Evolutionary conservation across 1,140 invertebrate genomes (phyloP).

Genomic region (Spodoptera litura): DNA sequence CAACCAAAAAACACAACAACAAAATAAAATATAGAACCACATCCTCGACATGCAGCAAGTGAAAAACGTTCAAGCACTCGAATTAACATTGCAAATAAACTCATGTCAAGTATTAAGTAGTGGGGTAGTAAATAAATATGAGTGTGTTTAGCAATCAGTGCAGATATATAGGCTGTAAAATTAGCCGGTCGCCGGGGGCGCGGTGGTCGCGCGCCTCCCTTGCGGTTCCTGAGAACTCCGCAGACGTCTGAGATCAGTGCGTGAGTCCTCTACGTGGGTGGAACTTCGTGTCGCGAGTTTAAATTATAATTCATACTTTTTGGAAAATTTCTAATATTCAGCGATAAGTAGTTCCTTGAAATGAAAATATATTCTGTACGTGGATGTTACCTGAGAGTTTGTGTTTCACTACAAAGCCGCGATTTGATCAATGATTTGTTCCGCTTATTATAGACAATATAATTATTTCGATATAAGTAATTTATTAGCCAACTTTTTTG

Average conservation of each 20-base stretch:
- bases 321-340: background rate
- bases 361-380: too few relatives aligned
- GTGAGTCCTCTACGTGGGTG: constrained; percentile 58
- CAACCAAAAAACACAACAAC: background rate
- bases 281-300: constrained; percentile 38
- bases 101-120: constrained; percentile 60
- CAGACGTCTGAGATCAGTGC: too few relatives aligned
- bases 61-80: constrained; percentile 33
- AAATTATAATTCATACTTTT: background rate
- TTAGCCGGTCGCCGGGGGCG: constrained; percentile 68
- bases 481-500: too few relatives aligned
- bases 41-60: constrained; percentile 15
- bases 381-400: too few relatives aligned
- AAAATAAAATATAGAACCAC: background rate
- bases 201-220: constrained; percentile 41
- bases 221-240: constrained; percentile 8
- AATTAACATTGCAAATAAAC: constrained; percentile 62
- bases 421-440: too few relatives aligned
- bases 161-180: constrained; percentile 75
- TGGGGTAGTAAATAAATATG: constrained; percentile 65
- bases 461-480: too few relatives aligned
- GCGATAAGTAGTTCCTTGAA: too few relatives aligned
- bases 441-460: too few relatives aligned
- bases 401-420: too few relatives aligned
- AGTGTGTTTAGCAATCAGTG: constrained; percentile 69